These are phyloP conservation scores for Rhineura floridana DNA, from an alignment of 2,113 vertebrate species.

Conservation along the genomic window DNA sequence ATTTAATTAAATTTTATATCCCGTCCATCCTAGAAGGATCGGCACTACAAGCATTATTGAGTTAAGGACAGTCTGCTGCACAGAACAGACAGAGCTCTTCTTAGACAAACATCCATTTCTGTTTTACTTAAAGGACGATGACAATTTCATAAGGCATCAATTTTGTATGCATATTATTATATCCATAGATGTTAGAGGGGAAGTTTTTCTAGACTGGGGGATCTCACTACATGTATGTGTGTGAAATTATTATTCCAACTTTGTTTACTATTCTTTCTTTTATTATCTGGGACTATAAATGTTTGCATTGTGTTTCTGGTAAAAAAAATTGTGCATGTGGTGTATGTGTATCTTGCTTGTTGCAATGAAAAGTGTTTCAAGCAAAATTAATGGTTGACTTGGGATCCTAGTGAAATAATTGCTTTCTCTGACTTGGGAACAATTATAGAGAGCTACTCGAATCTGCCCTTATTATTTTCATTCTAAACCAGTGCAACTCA, in stretches of 20 bases:
- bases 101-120: background rate
- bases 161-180: background rate
- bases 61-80: background rate
- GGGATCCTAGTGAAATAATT: background rate
- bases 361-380: background rate
- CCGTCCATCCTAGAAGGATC: no score
- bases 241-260: background rate
- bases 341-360: background rate
- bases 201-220: background rate
- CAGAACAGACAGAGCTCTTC: background rate
- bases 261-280: background rate
- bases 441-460: conserved; percentile 9
- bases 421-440: conserved; percentile 3
- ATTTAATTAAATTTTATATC: no score
- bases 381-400: background rate
- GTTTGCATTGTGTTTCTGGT: background rate
- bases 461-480: conserved; percentile 12
- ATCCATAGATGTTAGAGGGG: background rate
- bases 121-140: background rate
- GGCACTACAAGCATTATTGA: no score
- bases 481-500: conserved; percentile 4
- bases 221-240: background rate
- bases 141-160: background rate
- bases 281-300: background rate
- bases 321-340: background rate